Evolutionary conservation across 2,888 invertebrate species (phyloP).

Genomic region (Allygus modestus): DNA sequence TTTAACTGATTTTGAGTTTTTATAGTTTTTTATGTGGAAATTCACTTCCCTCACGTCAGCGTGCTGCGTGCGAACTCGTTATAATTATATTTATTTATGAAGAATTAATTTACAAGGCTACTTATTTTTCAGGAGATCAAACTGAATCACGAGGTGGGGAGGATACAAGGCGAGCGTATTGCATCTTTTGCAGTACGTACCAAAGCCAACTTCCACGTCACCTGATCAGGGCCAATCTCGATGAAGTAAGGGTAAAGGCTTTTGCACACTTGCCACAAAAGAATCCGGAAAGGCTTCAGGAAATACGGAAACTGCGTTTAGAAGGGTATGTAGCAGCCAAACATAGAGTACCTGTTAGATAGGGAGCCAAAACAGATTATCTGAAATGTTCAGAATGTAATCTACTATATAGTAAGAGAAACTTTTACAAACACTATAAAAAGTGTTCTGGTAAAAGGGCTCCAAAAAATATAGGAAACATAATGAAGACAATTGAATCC

Average conservation of each 20-base stretch:
- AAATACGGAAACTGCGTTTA: not conserved
- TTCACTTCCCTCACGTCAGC: too few species aligned
- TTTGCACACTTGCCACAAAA: not conserved
- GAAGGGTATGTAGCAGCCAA: not conserved
- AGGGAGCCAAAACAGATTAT: not conserved
- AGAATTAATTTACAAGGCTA: too few species aligned
- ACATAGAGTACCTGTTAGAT: not conserved
- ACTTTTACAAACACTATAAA: not conserved
- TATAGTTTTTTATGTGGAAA: too few species aligned
- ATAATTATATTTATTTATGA: too few species aligned
- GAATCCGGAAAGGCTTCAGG: not conserved
- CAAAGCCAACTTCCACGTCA: not conserved
- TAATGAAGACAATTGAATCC: not conserved
- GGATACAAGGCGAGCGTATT: too few species aligned
- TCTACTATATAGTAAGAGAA: not conserved
- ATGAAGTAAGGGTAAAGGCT: not conserved
- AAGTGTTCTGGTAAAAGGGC: not conserved
- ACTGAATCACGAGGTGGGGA: too few species aligned
- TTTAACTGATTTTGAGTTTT: too few species aligned
- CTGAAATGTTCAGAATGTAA: not conserved
- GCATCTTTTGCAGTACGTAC: not conserved
- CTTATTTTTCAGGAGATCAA: too few species aligned
- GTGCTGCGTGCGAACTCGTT: too few species aligned
- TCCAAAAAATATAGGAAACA: not conserved
- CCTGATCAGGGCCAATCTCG: not conserved